These are phyloP conservation scores for Siniperca obscura DNA, from an alignment of 2,797 vertebrate species.

Conservation along the genomic window DNA sequence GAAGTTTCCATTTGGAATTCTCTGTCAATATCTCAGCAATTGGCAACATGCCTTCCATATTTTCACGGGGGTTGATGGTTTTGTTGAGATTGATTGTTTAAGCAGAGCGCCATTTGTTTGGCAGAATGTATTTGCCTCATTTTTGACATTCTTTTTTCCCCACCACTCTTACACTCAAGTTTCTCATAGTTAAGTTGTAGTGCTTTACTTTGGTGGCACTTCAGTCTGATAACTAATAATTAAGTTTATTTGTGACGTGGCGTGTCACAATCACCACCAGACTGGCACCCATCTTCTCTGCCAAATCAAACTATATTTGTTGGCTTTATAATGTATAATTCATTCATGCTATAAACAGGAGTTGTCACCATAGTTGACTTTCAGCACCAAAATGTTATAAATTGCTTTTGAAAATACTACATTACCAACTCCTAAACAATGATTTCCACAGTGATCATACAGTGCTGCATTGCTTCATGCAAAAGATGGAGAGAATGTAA, in stretches of 20 bases:
- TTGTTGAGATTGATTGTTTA: not conserved
- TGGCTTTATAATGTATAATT: not conserved
- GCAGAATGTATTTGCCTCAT: not conserved
- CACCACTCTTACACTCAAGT: not conserved
- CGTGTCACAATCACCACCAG: not conserved
- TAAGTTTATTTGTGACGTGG: not conserved
- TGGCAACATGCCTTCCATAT: not conserved
- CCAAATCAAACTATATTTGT: not conserved
- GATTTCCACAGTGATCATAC: slow-evolving; percentile 25
- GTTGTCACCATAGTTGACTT: not conserved
- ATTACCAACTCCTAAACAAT: slow-evolving; percentile 4
- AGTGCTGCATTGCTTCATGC: slow-evolving; percentile 7
- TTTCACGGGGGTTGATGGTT: slow-evolving; percentile 2
- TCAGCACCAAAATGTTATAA: not conserved
- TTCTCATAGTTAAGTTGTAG: not conserved
- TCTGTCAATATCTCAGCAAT: not conserved
- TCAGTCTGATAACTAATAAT: not conserved
- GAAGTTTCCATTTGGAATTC: not conserved
- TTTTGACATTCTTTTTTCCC: not conserved
- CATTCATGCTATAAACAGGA: not conserved
- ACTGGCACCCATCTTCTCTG: not conserved
- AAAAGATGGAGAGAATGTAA: slow-evolving; percentile 23
- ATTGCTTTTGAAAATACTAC: not conserved
- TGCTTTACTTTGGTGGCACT: not conserved
- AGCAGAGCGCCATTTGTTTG: not conserved